phyloP scores from a whole-genome alignment of 2,888 invertebrate species.

The Tanypteryx hageni region DNA sequence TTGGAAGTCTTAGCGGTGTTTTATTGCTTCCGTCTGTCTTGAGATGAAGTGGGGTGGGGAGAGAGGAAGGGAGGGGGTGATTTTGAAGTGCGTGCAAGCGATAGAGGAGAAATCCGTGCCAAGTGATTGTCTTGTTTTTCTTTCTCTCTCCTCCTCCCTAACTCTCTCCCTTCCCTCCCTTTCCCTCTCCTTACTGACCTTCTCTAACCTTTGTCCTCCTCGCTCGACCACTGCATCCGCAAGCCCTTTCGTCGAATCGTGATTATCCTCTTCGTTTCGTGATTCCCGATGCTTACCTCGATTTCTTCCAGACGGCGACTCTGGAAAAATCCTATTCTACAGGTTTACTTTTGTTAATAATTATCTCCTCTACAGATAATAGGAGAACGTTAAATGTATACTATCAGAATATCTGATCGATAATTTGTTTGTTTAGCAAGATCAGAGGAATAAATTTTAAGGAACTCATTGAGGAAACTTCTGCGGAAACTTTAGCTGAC shows the following conservation, averaged over 20 bases:
- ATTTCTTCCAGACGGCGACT: too few species aligned
- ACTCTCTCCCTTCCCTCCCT: background rate
- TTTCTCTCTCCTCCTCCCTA: background rate
- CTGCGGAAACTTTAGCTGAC: too few species aligned
- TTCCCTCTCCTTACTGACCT: background rate
- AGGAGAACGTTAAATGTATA: too few species aligned
- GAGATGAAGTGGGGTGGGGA: background rate
- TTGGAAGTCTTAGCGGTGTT: conserved; percentile 47
- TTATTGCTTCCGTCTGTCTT: conserved; percentile 37
- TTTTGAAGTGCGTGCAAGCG: conserved; percentile 27
- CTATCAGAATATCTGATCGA: too few species aligned
- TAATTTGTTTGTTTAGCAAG: too few species aligned
- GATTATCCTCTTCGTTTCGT: conserved; percentile 41
- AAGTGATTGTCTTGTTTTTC: conserved; percentile 50
- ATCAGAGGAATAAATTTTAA: too few species aligned
- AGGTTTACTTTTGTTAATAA: too few species aligned
- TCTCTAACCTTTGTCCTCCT: conserved; percentile 37
- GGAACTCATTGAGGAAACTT: too few species aligned
- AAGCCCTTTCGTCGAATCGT: conserved; percentile 39
- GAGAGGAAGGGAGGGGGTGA: background rate
- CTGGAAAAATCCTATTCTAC: too few species aligned
- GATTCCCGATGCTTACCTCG: conserved; percentile 27
- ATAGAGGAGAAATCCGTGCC: conserved; percentile 32
- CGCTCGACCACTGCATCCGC: conserved; percentile 42
- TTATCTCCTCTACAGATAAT: too few species aligned